Conservation (phyloP, 2,888 invertebrate species). For the Lasioglossum figueresi region DNA sequence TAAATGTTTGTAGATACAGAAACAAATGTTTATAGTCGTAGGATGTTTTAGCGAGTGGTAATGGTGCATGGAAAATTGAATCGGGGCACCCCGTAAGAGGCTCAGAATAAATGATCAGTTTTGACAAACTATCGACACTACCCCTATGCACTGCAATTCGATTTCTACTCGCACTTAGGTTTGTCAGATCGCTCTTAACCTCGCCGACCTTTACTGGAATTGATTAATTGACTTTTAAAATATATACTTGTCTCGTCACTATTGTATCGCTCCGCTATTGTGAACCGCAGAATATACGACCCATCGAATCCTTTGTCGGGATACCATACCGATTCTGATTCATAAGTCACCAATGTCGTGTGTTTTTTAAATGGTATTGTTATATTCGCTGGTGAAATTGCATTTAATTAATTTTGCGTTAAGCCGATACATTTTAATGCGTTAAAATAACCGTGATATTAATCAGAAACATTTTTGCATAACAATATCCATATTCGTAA, state of each 20-base stretch:
- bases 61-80: not conserved
- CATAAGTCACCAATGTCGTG: constrained; percentile 60
- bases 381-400: not conserved
- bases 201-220: constrained; percentile 66
- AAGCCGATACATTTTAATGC: not conserved
- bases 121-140: constrained; percentile 56
- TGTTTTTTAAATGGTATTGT: constrained; percentile 9
- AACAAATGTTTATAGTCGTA: not conserved
- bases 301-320: constrained; percentile 59
- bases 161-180: constrained; percentile 50
- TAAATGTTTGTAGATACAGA: not conserved
- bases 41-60: not conserved
- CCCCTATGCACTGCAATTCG: constrained; percentile 39
- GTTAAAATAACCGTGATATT: not conserved
- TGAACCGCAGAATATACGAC: constrained; percentile 60
- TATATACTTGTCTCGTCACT: constrained; percentile 73
- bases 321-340: constrained; percentile 65
- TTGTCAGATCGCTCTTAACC: constrained; percentile 67
- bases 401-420: not conserved
- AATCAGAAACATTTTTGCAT: not conserved
- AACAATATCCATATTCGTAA: not conserved
- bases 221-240: constrained; percentile 78
- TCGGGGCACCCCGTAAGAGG: not conserved
- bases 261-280: constrained; percentile 70
- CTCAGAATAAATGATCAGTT: constrained; percentile 45